Evolutionary conservation across 2,113 vertebrate genomes (phyloP), one percentile per base, ranked within the genome.

Genomic region (Pogona vitticeps): DNA sequence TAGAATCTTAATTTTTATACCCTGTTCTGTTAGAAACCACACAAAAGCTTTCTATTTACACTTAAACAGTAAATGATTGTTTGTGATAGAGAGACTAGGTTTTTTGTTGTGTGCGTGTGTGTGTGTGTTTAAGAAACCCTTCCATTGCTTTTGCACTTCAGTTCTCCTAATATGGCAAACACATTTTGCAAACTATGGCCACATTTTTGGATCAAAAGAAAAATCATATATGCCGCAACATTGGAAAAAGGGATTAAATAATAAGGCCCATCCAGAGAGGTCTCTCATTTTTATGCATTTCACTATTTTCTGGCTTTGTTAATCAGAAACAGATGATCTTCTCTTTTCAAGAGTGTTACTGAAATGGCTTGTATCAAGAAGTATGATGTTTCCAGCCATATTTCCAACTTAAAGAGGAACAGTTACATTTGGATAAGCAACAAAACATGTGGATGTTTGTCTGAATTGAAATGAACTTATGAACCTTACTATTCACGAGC

Each of bases 401-500:
- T 23, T n/a, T 88, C 46, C 36, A 79, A 63, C 76, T 77, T 9
- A 91, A 92, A 68, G 73, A 3, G 1, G 33, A 46, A 88, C 73
- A 67, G 79, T 59, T 52, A 70, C 77, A 89, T 90, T 86, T 88
- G 81, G 86, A 31, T 85, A 86, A 84, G 2, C 26, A 88, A 17
- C 2, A 86, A 90, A 89, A 87, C 56, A 21, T 73, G 59, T 81
- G 58, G 28, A 82, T 84, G 85, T 82, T 87, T 79, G 31, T 85
- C 83, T 90, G 88, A 80, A 61, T 89, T 31, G 76, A 4, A 23
- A 81, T 68, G 73, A 85, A 80, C 40, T 90, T 91, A 42, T 86
- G 70, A 91, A 92, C 1, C 17, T 84, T 88, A 83, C 26, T 91
- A 86, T 92, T n/a, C 13, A 86, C 36, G 20, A 91, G 90, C 8